These are phyloP conservation scores for Gerris buenoi DNA, from an alignment of 1,140 invertebrate species.

Conservation along the genomic window DNA sequence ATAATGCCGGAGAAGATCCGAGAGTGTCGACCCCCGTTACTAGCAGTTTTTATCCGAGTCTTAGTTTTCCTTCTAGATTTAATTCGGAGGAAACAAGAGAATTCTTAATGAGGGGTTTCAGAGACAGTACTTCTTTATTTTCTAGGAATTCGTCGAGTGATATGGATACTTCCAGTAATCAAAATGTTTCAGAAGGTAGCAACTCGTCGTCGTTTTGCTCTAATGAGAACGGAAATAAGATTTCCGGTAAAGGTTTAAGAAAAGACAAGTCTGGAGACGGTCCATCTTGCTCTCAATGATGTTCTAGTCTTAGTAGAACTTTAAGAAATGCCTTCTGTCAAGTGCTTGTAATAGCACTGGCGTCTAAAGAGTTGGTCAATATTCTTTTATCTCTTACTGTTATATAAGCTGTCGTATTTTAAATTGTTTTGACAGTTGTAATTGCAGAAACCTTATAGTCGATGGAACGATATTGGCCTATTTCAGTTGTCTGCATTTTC, in stretches of 20 bases:
- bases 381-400: too few species aligned
- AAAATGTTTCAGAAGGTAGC: background rate
- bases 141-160: background rate
- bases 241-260: background rate
- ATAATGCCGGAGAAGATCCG: background rate
- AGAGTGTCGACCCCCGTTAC: background rate
- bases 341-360: too few species aligned
- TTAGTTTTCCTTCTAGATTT: background rate
- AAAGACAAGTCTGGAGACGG: background rate
- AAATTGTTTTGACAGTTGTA: too few species aligned
- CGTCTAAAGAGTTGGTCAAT: too few species aligned
- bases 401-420: too few species aligned
- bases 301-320: background rate
- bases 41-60: background rate
- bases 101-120: background rate
- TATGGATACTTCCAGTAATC: background rate
- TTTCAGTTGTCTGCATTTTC: too few species aligned
- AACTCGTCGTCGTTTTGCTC: background rate
- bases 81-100: background rate
- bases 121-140: background rate
- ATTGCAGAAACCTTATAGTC: too few species aligned
- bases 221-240: background rate
- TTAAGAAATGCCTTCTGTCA: background rate
- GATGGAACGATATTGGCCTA: too few species aligned
- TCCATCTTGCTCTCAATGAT: background rate